Evolutionary conservation across 2,888 invertebrate genomes (phyloP).

Genomic region (Anagyrus pseudococci): DNA sequence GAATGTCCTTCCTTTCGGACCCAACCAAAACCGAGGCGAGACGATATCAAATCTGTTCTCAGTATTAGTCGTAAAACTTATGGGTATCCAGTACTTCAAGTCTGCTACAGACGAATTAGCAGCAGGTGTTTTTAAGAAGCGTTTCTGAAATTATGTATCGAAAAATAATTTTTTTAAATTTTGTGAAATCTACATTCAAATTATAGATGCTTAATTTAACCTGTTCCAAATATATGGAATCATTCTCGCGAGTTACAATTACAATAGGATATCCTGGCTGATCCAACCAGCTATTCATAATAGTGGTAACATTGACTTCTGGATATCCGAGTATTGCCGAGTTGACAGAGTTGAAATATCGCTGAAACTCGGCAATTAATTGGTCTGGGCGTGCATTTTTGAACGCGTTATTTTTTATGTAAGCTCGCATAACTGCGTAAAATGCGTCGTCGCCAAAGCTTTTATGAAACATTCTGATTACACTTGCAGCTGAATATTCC

Average conservation of each 20-base stretch:
- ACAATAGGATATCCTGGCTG: conserved; percentile 67
- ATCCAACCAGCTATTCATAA: conserved; percentile 66
- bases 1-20: conserved; percentile 43
- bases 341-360: too few relatives aligned
- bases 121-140: conserved; percentile 18
- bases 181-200: too few relatives aligned
- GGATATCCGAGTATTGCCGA: too few relatives aligned
- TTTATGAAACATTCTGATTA: conserved; percentile 68
- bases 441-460: conserved; percentile 43
- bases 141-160: too few relatives aligned
- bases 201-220: too few relatives aligned
- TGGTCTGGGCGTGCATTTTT: conserved; percentile 78
- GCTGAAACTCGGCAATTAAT: conserved; percentile 76
- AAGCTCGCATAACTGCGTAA: conserved; percentile 52
- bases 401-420: conserved; percentile 56
- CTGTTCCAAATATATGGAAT: conserved; percentile 47
- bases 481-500: conserved; percentile 60
- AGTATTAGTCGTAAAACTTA: conserved; percentile 62
- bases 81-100: conserved; percentile 59
- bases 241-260: conserved; percentile 51
- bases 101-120: too few relatives aligned
- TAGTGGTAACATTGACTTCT: conserved; percentile 53
- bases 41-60: conserved; percentile 63
- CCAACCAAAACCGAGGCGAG: conserved; percentile 65
- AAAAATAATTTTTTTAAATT: too few relatives aligned